Base-by-base conservation (phyloP, 2,888 invertebrate species). In the Julus scanicus region DNA sequence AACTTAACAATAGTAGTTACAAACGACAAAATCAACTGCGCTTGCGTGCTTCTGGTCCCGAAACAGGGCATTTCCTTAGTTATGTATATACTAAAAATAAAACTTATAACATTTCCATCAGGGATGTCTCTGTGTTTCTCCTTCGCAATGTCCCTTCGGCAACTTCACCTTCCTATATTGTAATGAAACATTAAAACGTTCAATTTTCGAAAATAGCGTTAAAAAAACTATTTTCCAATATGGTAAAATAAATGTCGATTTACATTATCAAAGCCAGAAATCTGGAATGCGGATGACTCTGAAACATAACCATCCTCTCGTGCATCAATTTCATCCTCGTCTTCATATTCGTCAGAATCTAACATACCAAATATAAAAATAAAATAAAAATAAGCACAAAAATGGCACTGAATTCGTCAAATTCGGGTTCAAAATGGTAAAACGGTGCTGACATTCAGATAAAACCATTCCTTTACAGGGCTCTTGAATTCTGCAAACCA, bases 221-320 rank as follows among this genome's bases (percentile, higher is more conserved):
- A 53, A 15, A 53, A 11, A 13, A 53, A 9, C 11, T 9, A 53
- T 9, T 86, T 39, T 44, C 15, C n/a, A 86, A 86, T 44, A 2
- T 9, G 85, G 13, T 44, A 40, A 37, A 53, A 53, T 53, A 13
- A 13, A 13, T 53, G 53, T 3, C 6, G 11, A 15, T 37, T 39
- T 20, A 86, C 86, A 20, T 44, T 86, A 44, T 86, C 86, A 1
- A 39, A 13, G 40, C 44, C 13, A 44, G 44, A 20, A 86, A 39
- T 11, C 15, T 39, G 20, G 29, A 39, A 86, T 40, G 13, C 94
- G 11, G 95, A 95, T 88, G 97, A 97, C 92, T 97, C 97, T 0
- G 97, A 97, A 15, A 95, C 96, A 92, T 97, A 97, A 15, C 97
- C 97, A 91, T 93, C 93, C 92, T 96, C 96, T 90, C 95, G 95